Evolutionary conservation across 2,888 invertebrate species (phyloP).

Genomic region (Mesorhabditis belari): DNA sequence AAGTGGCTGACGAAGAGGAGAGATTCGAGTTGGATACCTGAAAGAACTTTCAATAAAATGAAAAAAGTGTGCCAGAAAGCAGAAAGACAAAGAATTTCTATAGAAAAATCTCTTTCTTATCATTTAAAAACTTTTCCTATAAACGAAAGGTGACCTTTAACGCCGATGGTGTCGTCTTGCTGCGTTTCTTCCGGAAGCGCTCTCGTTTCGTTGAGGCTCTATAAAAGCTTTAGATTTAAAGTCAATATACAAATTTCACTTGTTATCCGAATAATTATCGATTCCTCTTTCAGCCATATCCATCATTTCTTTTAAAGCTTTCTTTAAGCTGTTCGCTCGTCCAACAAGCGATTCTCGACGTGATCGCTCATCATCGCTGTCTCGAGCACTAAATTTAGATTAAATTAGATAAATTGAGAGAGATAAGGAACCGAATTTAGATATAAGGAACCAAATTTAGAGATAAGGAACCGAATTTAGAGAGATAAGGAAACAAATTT

Average conservation of each 20-base stretch:
- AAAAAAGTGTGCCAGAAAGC: slow-evolving; percentile 1
- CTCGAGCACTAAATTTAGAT: slow-evolving; percentile 1
- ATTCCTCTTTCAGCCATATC: slow-evolving; percentile 69
- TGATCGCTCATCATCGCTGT: slow-evolving; percentile 41
- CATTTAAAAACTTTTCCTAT: neutral
- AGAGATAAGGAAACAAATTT: too few species aligned
- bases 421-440: too few species aligned
- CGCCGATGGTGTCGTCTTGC: slow-evolving; percentile 35
- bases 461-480: too few species aligned
- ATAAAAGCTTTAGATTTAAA: neutral
- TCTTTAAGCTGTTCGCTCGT: slow-evolving; percentile 75
- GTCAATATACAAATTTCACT: neutral
- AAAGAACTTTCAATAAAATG: neutral
- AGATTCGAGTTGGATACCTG: slow-evolving; percentile 28
- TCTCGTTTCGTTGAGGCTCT: slow-evolving; percentile 24
- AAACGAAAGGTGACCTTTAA: slow-evolving; percentile 12
- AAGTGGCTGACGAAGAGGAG: slow-evolving; percentile 28
- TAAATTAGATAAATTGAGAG: too few species aligned
- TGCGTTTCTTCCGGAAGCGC: slow-evolving; percentile 31
- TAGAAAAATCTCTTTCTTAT: neutral
- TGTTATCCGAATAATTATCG: slow-evolving; percentile 24
- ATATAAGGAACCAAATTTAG: too few species aligned
- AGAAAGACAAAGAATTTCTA: neutral
- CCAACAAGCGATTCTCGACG: slow-evolving; percentile 60
- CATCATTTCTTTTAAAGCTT: slow-evolving; percentile 72